Base-by-base conservation (phyloP, 2,797 vertebrate genomes). In the Kryptolebias ocellatus region DNA sequence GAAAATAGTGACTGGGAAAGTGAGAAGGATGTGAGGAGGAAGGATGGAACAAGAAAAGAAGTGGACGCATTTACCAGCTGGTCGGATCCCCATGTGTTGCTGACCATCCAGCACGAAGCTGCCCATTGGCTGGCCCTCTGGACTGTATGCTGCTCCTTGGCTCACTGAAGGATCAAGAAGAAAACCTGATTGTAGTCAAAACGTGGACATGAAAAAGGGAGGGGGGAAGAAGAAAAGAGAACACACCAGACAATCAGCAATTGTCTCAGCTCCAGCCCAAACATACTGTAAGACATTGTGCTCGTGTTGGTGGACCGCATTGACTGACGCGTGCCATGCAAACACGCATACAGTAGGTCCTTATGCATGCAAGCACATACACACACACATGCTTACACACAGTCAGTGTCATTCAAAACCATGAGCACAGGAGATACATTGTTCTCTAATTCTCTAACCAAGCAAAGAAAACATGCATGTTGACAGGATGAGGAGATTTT, bases 111-210 rank as follows among this genome's bases (percentile, higher is more conserved):
- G 93, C 88, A 99, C 97, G 94, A 99, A 99, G 95, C 98, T 98
- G 92, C 97, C 98, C 98, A 99, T 99, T 83, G 98, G 98, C 93
- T 99, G 98, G 92, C 98, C 98, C 93, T 99, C 98, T 83, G 98
- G 98, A 96, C 97, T 99, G 96, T 99, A 99, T 0, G 97, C 97
- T 89, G 98, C 98, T 97, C 98, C 98, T 95, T 99, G 98, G 95
- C 98, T 99, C 96, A 99, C 98, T 99, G 98, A 98, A 99, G 98
- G 97, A 98, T 98, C 97, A 99, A 98, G 97, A 99, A 99, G 97
- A 99, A 99, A 99, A 98, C 97, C 97, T 99, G 97, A 98, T 97
- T 99, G 97, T 98, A 95, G 98, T 99, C 96, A 99, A 92, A 97
- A 97, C 94, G 95, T 95, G 95, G 97, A 97, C 96, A 96, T 95